Evolutionary conservation across 2,888 invertebrate species (phyloP).

Genomic region (Cacoxenus indagator): DNA sequence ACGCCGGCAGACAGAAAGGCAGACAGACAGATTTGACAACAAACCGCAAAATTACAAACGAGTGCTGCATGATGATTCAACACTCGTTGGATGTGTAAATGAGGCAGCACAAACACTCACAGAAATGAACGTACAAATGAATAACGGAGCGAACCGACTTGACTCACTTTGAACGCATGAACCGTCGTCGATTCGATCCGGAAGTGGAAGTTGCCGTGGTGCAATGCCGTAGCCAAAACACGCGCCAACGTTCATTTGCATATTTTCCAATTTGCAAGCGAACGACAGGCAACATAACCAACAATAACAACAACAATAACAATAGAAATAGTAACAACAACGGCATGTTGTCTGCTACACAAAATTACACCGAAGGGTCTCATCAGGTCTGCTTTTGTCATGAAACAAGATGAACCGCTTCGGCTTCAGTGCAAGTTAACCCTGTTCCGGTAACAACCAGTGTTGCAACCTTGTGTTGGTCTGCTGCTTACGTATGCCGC

Average conservation of each 20-base stretch:
- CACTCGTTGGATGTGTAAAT: background rate
- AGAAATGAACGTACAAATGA: background rate
- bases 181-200: no score
- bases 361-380: slow-evolving; percentile 14
- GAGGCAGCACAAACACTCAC: background rate
- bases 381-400: slow-evolving; percentile 2
- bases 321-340: background rate
- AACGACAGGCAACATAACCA: slow-evolving; percentile 3
- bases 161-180: no score
- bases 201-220: no score
- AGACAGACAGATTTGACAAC: background rate
- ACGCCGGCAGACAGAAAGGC: background rate
- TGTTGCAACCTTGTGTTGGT: background rate
- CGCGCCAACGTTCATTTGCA: slow-evolving; percentile 55
- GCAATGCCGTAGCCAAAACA: background rate
- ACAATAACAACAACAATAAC: background rate
- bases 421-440: background rate
- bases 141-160: background rate
- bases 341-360: slow-evolving; percentile 4
- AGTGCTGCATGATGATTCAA: background rate
- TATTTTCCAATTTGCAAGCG: slow-evolving; percentile 60
- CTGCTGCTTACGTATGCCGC: background rate
- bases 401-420: background rate
- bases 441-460: background rate
- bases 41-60: slow-evolving; percentile 3